phyloP scores from a whole-genome alignment of 2,113 vertebrate genomes.

The Athene noctua region DNA sequence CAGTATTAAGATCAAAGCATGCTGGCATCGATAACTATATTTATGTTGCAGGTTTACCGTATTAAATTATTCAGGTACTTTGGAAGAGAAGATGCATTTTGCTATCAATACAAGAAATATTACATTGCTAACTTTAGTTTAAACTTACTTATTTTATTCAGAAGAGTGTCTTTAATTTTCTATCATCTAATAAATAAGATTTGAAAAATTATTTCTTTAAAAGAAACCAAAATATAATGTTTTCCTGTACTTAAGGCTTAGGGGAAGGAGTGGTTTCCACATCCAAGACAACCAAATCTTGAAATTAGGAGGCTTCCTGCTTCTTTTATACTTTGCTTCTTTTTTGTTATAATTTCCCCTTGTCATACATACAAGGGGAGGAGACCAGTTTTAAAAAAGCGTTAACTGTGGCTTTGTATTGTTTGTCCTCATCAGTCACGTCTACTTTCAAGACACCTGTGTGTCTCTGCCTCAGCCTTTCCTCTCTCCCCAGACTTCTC shows the following conservation, averaged over 20 bases:
- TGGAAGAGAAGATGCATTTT: neutral
- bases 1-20: slow-evolving; percentile 37
- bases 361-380: neutral
- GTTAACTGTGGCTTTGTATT: neutral
- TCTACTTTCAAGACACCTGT: neutral
- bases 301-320: neutral
- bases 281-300: neutral
- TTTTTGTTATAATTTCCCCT: neutral
- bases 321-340: neutral
- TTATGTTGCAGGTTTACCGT: neutral
- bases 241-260: neutral
- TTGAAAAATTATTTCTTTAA: neutral
- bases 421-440: neutral
- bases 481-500: neutral
- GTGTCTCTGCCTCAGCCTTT: neutral
- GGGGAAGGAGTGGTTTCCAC: neutral
- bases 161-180: neutral
- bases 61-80: neutral
- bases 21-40: neutral
- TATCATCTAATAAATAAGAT: neutral
- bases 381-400: neutral
- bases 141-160: neutral
- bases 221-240: neutral
- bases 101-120: neutral
- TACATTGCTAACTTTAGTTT: neutral